Evolutionary conservation across 2,888 invertebrate genomes (phyloP).

Genomic region (Trichacis sp.): DNA sequence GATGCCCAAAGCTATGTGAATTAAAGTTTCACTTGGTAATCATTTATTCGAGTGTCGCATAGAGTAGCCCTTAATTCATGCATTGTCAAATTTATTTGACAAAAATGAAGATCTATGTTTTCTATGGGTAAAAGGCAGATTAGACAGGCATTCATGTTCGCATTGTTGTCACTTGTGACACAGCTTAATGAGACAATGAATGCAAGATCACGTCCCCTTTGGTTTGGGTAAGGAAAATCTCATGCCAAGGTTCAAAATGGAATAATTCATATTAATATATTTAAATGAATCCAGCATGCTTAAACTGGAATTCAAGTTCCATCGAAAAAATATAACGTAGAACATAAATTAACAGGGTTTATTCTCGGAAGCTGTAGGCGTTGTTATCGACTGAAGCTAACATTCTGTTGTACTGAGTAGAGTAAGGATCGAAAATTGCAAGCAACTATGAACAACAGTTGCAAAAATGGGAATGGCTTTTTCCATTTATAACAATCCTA

Average conservation of each 20-base stretch:
- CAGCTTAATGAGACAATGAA: conserved; percentile 55
- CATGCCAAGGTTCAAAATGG: conserved; percentile 55
- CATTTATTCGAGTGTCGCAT: too few relatives aligned
- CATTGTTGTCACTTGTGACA: conserved; percentile 41
- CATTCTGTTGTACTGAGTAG: conserved; percentile 10
- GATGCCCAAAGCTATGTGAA: too few relatives aligned
- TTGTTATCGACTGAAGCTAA: conserved; percentile 29
- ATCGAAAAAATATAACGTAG: too few relatives aligned
- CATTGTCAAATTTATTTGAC: conserved; percentile 33
- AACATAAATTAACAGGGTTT: too few relatives aligned
- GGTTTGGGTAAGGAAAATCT: conserved; percentile 54
- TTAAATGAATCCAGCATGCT: conserved; percentile 36
- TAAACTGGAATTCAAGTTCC: too few relatives aligned
- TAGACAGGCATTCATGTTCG: conserved; percentile 40
- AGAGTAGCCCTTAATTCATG: too few relatives aligned
- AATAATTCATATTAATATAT: conserved; percentile 62
- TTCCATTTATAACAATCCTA: too few relatives aligned
- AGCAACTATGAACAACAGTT: too few relatives aligned
- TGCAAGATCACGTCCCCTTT: conserved; percentile 58
- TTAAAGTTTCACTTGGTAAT: too few relatives aligned
- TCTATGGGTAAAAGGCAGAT: conserved; percentile 36
- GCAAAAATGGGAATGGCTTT: too few relatives aligned
- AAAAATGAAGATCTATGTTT: conserved; percentile 35
- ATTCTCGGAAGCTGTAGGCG: too few relatives aligned
- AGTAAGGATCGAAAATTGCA: too few relatives aligned